Percentiles rank a stretch among this genome's conserved stretches.
Conservation (phyloP, 2,888 invertebrate genomes). For the Noctua pronuba region DNA sequence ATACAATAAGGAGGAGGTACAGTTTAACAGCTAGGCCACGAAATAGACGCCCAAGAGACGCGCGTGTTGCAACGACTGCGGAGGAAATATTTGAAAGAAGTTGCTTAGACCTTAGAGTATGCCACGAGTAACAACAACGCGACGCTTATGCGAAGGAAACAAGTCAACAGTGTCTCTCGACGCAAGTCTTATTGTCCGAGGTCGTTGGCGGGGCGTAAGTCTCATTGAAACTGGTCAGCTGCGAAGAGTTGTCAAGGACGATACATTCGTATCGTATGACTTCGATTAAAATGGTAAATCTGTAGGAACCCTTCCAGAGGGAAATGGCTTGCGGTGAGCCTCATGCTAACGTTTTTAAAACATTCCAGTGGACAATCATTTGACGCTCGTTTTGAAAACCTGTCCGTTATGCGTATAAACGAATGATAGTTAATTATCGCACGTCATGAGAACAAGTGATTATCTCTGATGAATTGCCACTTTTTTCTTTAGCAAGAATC, state of each 20-base stretch:
- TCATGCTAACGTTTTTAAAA: neutral
- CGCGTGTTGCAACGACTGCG: neutral
- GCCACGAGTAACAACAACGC: neutral
- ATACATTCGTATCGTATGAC: neutral
- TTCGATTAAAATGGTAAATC: neutral
- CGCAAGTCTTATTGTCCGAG: neutral
- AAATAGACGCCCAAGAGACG: neutral
- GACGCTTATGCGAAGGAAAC: neutral
- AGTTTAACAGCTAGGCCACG: neutral
- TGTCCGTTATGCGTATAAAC: neutral
- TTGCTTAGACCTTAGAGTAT: neutral
- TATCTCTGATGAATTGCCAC: conserved; percentile 5
- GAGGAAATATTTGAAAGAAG: neutral
- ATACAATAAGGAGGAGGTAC: conserved; percentile 21
- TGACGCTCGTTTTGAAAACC: neutral
- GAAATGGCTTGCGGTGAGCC: neutral
- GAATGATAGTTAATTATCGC: neutral
- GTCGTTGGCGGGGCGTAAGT: neutral
- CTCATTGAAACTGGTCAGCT: neutral
- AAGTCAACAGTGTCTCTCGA: neutral
- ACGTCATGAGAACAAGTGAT: conserved; percentile 8
- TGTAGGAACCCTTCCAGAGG: neutral
- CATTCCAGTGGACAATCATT: neutral
- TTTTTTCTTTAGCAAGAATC: conserved; percentile 18
- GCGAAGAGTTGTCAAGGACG: conserved; percentile 10